phyloP scores from a whole-genome alignment of 2,888 invertebrate genomes.

The Deroplatys truncata region DNA sequence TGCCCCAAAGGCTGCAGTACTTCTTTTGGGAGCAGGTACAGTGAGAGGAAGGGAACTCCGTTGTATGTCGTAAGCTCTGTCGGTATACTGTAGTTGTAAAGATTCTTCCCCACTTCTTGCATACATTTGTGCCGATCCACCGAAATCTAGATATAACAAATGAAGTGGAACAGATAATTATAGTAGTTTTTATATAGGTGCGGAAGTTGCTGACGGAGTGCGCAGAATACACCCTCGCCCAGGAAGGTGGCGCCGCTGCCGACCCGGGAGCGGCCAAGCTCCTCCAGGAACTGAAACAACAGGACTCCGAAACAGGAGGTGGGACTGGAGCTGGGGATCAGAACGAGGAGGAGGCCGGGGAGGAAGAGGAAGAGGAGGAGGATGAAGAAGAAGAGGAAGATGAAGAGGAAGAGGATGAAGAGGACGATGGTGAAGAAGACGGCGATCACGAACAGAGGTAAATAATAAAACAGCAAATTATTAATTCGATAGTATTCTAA shows the following conservation, averaged over 20 bases:
- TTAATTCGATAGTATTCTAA: slow-evolving; percentile 15
- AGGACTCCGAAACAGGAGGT: slow-evolving; percentile 36
- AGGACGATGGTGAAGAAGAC: slow-evolving; percentile 57
- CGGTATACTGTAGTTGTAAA: too few species aligned
- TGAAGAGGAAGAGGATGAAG: slow-evolving; percentile 56
- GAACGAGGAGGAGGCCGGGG: slow-evolving; percentile 9
- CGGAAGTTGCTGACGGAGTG: slow-evolving; percentile 38
- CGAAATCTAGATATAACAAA: too few species aligned
- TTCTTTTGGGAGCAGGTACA: too few species aligned
- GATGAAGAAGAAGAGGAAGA: slow-evolving; percentile 32
- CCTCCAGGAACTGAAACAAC: slow-evolving; percentile 27
- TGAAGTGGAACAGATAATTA: too few species aligned
- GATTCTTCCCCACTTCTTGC: too few species aligned
- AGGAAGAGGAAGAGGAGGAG: slow-evolving; percentile 25
- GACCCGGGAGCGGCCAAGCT: slow-evolving; percentile 30
- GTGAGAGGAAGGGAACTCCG: too few species aligned
- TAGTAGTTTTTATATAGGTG: not conserved
- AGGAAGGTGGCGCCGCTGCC: slow-evolving; percentile 28
- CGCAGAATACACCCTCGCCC: slow-evolving; percentile 39
- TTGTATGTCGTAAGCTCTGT: too few species aligned
- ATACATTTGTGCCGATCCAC: too few species aligned
- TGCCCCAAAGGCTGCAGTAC: too few species aligned
- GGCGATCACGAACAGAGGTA: slow-evolving; percentile 56
- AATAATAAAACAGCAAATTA: slow-evolving; percentile 19
- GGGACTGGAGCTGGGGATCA: slow-evolving; percentile 37